A percentile compares a stretch with the other conserved stretches of the same genome.
Conservation (phyloP, 2,113 vertebrate genomes). For the Centropus unirufus region DNA sequence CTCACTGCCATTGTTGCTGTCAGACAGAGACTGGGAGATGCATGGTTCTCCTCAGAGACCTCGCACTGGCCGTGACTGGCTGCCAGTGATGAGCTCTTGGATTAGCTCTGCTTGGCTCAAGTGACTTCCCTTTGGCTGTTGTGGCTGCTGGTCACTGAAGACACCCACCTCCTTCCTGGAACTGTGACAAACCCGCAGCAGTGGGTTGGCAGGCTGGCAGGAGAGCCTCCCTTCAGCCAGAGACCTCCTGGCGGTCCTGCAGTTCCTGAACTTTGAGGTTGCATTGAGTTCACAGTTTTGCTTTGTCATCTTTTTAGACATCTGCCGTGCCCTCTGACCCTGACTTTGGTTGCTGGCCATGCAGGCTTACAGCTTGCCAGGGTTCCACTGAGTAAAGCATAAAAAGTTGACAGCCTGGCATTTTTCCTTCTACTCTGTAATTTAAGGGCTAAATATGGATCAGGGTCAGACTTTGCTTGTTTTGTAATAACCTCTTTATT, state of each 20-base stretch:
- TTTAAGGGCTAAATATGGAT: not conserved
- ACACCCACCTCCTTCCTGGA: not conserved
- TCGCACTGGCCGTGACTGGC: not conserved
- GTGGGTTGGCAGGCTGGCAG: not conserved
- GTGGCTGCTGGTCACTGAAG: not conserved
- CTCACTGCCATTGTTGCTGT: not conserved
- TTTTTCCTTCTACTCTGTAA: not conserved
- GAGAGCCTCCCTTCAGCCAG: accelerated
- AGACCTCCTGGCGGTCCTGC: not conserved
- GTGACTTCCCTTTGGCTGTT: not conserved
- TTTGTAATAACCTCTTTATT: not conserved
- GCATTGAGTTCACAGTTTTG: accelerated
- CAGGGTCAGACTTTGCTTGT: not conserved
- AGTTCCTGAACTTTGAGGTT: not conserved
- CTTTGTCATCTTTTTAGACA: accelerated
- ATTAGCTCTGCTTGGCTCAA: conserved; percentile 24
- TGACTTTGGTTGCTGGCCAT: not conserved
- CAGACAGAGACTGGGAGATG: not conserved
- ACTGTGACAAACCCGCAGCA: not conserved
- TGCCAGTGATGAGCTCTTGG: not conserved
- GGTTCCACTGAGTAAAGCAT: not conserved
- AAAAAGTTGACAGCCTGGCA: not conserved
- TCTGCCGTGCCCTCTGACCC: not conserved
- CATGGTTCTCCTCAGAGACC: not conserved
- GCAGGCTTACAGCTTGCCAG: not conserved